These are phyloP conservation scores for Dendrolimus houi DNA, from an alignment of 2,888 invertebrate genomes.

Conservation along the genomic window DNA sequence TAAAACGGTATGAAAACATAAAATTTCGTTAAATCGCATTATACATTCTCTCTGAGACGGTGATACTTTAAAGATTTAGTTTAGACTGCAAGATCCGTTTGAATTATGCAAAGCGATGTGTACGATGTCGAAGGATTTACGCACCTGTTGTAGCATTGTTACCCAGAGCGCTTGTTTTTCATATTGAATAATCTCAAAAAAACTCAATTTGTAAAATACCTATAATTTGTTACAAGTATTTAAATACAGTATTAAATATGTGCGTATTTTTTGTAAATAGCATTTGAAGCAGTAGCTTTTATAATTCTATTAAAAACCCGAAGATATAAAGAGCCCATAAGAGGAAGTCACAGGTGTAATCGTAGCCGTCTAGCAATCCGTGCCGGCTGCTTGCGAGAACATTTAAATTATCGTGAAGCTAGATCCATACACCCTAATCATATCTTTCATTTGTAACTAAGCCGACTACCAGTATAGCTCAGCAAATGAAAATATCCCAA, in stretches of 20 bases:
- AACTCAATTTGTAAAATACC: too few relatives aligned
- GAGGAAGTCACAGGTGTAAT: conserved; percentile 63
- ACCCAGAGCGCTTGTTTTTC: too few relatives aligned
- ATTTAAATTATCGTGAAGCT: conserved; percentile 70
- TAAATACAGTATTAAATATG: too few relatives aligned
- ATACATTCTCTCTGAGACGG: conserved; percentile 31
- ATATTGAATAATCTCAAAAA: too few relatives aligned
- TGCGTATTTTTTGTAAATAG: too few relatives aligned
- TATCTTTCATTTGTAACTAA: conserved; percentile 71
- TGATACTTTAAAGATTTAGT: conserved; percentile 29
- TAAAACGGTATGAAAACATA: too few relatives aligned
- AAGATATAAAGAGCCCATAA: conserved; percentile 57
- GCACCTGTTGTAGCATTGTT: conserved; percentile 23
- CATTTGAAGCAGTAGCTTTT: neutral
- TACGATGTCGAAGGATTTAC: conserved; percentile 22
- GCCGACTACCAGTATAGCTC: conserved; percentile 61
- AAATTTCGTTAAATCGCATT: conserved; percentile 14
- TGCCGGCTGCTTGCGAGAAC: conserved; percentile 57
- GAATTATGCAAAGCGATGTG: conserved; percentile 34
- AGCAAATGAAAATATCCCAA: conserved; percentile 64
- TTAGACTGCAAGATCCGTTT: conserved; percentile 30
- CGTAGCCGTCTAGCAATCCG: conserved; percentile 50
- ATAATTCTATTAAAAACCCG: conserved; percentile 60
- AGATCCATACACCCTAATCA: conserved; percentile 71
- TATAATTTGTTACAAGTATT: too few relatives aligned